These are phyloP conservation scores for Heteronetta atricapilla DNA, from an alignment of 2,113 vertebrate genomes.

Conservation along the genomic window DNA sequence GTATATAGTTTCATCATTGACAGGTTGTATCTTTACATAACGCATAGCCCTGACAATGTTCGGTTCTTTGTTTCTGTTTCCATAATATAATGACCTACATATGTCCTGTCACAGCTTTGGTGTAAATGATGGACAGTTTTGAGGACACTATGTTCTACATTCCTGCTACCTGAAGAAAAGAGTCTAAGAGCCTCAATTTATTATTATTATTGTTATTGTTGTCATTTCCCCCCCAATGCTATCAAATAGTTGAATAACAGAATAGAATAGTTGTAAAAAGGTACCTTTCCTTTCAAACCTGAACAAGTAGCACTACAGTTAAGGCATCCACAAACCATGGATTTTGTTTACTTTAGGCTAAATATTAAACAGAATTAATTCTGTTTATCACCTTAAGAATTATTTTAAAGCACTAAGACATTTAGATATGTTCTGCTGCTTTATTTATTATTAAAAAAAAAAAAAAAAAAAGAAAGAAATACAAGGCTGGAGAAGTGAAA, in stretches of 20 bases:
- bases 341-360: background rate
- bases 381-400: background rate
- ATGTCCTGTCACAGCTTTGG: background rate
- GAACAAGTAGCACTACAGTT: background rate
- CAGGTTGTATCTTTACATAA: background rate
- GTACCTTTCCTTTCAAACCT: background rate
- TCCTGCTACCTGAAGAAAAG: background rate
- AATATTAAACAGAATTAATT: background rate
- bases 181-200: background rate
- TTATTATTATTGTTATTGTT: background rate
- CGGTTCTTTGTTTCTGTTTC: background rate
- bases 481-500: rapidly evolving
- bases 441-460: background rate
- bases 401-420: background rate
- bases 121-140: background rate
- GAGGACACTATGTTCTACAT: background rate
- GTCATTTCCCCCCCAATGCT: background rate
- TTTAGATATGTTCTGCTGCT: background rate
- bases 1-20: no score
- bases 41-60: background rate
- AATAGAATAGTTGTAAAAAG: no score
- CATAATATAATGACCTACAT: background rate
- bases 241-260: background rate
- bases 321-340: rapidly evolving
- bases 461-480: no score